Evolutionary conservation across 1,140 invertebrate genomes (phyloP).

Genomic region (Drosophila busckii): DNA sequence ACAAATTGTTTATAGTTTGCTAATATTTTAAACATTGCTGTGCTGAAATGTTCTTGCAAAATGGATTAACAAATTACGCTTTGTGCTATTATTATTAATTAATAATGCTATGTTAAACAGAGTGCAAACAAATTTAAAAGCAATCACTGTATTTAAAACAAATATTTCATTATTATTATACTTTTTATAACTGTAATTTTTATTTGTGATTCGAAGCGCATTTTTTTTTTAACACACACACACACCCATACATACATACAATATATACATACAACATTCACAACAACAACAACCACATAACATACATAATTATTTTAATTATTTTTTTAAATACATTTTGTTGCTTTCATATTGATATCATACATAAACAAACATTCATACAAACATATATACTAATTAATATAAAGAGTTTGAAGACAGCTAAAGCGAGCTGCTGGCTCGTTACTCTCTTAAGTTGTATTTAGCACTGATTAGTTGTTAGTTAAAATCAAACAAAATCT

Average conservation of each 20-base stretch:
- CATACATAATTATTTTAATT: constrained; percentile 22
- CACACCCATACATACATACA: constrained; percentile 24
- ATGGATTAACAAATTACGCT: no score
- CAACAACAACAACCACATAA: constrained; percentile 17
- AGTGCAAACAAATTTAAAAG: no score
- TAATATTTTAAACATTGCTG: no score
- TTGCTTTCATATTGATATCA: constrained; percentile 76
- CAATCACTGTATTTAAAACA: no score
- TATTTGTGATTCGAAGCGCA: constrained; percentile 6
- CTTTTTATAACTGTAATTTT: neutral
- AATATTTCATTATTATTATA: no score
- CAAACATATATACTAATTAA: constrained; percentile 13
- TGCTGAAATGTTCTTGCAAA: no score
- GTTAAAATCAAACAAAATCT: constrained; percentile 13
- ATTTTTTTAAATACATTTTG: constrained; percentile 53
- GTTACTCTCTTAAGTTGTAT: constrained; percentile 65
- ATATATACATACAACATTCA: constrained; percentile 23
- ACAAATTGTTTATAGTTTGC: no score
- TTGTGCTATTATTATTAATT: no score
- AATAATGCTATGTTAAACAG: no score
- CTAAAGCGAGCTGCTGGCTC: constrained; percentile 35
- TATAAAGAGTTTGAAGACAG: constrained; percentile 31
- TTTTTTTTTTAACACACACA: constrained; percentile 1
- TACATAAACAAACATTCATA: constrained; percentile 35
- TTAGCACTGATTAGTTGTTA: constrained; percentile 73